These are phyloP conservation scores for Phengaris alcon DNA, from an alignment of 2,888 invertebrate species.

Conservation along the genomic window DNA sequence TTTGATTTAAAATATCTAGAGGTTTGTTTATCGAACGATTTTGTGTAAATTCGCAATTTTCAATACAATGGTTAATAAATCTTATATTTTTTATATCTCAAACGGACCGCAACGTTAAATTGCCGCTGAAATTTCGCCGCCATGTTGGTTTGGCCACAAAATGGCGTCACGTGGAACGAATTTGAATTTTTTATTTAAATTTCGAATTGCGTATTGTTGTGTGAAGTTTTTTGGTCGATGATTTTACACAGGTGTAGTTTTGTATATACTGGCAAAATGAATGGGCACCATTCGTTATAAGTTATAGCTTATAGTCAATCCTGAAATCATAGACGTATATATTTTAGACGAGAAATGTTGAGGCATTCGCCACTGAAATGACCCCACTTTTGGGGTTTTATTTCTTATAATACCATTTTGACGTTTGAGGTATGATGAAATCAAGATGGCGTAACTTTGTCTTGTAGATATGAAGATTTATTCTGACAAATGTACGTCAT, in stretches of 20 bases:
- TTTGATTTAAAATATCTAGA: not conserved
- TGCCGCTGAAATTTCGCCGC: constrained; percentile 47
- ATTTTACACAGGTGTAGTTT: constrained; percentile 5
- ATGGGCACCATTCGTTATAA: not conserved
- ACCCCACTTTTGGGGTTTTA: too few relatives aligned
- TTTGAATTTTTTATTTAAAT: constrained; percentile 28
- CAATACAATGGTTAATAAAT: constrained; percentile 8
- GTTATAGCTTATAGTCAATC: too few relatives aligned
- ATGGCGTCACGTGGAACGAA: constrained; percentile 48
- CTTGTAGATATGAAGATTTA: too few relatives aligned
- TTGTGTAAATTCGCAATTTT: not conserved
- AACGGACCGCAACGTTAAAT: constrained; percentile 41
- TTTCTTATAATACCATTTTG: too few relatives aligned
- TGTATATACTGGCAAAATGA: not conserved
- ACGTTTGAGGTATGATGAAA: too few relatives aligned
- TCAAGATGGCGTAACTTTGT: too few relatives aligned
- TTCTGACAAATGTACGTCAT: too few relatives aligned
- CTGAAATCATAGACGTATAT: too few relatives aligned
- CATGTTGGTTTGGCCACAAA: constrained; percentile 59
- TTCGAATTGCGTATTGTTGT: constrained; percentile 21
- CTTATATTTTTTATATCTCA: constrained; percentile 23
- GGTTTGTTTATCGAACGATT: not conserved
- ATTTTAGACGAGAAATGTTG: too few relatives aligned
- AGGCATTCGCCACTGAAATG: too few relatives aligned
- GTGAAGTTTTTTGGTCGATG: not conserved